Base-by-base conservation (phyloP, 1,140 invertebrate species). In the Zaprionus vittiger region DNA sequence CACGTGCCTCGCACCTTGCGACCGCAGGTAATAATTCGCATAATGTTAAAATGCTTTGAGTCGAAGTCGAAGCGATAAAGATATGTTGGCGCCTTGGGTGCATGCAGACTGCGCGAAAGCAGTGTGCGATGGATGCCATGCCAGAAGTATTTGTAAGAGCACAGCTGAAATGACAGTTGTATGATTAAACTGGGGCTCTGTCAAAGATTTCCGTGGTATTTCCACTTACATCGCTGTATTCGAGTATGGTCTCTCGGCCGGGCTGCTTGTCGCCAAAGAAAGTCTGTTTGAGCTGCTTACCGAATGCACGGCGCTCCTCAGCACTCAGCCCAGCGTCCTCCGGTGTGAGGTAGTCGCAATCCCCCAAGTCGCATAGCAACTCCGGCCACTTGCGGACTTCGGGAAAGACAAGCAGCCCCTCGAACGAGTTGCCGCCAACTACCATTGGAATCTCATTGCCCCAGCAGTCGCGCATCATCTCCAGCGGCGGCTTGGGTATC, bases 1-100 rank as follows among this genome's bases (percentile, higher is more conserved):
- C 93, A 94, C n/a, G 94, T 94, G 68, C 91, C 91, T 6, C 91
- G 90, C 63, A 91, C 78, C 67, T 92, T 92, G 38, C 90, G 80
- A 5, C 91, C 91, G 22, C 91, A 92, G 41, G 91, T 92, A 74
- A 94, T 94, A 54, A 94, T 82, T 28, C 92, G 79, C 65, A 91
- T 89, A 24, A 86, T 89, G 72, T 93, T 93, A 31, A 91, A 91
- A 60, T 89, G 78, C 59, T 92, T 83, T 0, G 93, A 92, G 41
- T 93, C 92, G 28, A 94, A 89, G 57, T 93, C 92, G 69, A 94
- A 93, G 49, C 93, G 87, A 79, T 94, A 94, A 2, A 94, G 84
- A 80, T 92, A 94, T 6, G 94, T 92, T 2, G 93, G 93, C 7
- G 89, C 84, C 34, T 55, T 79, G 1, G 92, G 78, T 14, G 92